Percentiles rank a stretch among this genome's conserved stretches.
phyloP scores from a whole-genome alignment of 2,888 invertebrate genomes.

The Silvanus unidentatus region DNA sequence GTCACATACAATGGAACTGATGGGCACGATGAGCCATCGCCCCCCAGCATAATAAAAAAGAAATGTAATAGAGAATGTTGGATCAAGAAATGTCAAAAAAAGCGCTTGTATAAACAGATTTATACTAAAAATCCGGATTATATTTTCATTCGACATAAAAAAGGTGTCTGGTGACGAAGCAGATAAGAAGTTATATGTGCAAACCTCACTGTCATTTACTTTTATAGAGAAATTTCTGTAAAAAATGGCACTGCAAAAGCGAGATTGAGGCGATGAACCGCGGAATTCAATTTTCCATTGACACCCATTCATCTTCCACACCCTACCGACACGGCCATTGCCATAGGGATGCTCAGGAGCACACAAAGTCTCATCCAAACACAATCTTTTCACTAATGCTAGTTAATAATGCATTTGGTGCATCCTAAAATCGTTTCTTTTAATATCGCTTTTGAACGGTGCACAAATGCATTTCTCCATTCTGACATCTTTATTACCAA shows the following conservation, averaged over 20 bases:
- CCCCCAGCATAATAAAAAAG: too few relatives aligned
- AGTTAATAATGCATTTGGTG: conserved; percentile 5
- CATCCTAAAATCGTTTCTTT: conserved; percentile 9
- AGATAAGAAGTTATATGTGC: conserved; percentile 40
- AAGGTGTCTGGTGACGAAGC: conserved; percentile 30
- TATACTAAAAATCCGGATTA: conserved; percentile 25
- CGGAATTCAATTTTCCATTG: conserved; percentile 66
- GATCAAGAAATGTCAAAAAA: conserved; percentile 11
- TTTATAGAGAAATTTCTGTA: conserved; percentile 39
- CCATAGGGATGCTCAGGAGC: background rate
- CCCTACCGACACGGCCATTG: background rate
- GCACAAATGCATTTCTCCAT: background rate
- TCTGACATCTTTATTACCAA: background rate
- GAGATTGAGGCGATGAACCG: conserved; percentile 60
- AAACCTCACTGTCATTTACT: conserved; percentile 37
- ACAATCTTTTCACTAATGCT: conserved; percentile 3
- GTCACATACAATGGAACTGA: background rate
- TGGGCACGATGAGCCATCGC: too few relatives aligned
- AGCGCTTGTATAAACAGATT: conserved; percentile 31
- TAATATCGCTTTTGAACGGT: too few relatives aligned
- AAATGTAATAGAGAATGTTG: too few relatives aligned
- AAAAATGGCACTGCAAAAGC: conserved; percentile 38
- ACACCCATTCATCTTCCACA: conserved; percentile 45
- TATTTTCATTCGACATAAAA: conserved; percentile 28
- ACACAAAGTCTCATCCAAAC: conserved; percentile 1